phyloP scores from a whole-genome alignment of 2,888 invertebrate species.

The Lysandra coridon region DNA sequence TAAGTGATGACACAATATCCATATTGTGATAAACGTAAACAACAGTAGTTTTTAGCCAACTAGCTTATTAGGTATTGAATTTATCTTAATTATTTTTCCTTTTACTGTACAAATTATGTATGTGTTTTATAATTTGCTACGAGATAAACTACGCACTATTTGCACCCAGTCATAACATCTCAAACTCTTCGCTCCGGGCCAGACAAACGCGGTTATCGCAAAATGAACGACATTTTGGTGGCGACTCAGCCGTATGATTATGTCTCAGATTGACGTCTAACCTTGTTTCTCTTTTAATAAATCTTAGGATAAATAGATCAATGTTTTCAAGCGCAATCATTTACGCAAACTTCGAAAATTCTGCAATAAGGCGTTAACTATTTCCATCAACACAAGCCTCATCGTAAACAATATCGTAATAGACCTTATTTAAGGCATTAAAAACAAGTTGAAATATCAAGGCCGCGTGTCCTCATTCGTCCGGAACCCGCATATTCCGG shows the following conservation, averaged over 20 bases:
- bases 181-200: background rate
- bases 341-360: background rate
- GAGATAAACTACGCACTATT: background rate
- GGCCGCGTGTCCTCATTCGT: conserved; percentile 9
- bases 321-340: background rate
- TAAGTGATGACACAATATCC: background rate
- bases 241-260: conserved; percentile 25
- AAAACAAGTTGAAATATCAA: conserved; percentile 8
- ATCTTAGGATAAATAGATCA: background rate
- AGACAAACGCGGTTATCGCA: conserved; percentile 35
- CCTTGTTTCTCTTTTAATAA: conserved; percentile 1
- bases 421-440: background rate
- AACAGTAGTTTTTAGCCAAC: background rate
- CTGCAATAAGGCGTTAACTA: background rate
- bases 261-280: conserved; percentile 20
- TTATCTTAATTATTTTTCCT: background rate
- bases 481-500: background rate
- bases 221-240: conserved; percentile 26
- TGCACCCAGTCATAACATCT: background rate
- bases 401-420: background rate
- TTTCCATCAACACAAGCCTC: background rate
- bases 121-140: background rate
- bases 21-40: background rate
- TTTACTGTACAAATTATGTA: background rate
- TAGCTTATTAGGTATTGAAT: background rate